Evolutionary conservation across 64 coral and sea anemone genomes (phyloP), one percentile per base, ranked within the genome.

Genomic region (Platygyra sinensis): DNA sequence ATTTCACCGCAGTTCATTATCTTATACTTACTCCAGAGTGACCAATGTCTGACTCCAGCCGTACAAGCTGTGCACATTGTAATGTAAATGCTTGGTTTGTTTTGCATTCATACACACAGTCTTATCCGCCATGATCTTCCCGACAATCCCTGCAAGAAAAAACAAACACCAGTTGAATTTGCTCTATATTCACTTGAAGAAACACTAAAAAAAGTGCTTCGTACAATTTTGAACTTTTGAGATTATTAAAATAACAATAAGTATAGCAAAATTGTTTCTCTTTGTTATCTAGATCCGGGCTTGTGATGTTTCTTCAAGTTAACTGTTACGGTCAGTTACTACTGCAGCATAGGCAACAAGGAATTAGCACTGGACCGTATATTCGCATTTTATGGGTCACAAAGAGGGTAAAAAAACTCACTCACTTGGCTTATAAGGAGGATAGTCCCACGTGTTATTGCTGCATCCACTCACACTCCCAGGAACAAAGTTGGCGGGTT

Each of bases 401-500:
- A 62, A 38, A 81, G 14, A 36, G 62, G 5, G 42, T 0, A 46
- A 5, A 28, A 12, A 64, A 12, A 16, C 90, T 72, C 30, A n/a
- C n/a, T n/a, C n/a, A 92, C 90, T 87, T 19, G 92, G 92, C 67
- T 88, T 88, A 72, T 93, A 93, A 12, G 85, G 92, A 52, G 92
- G 92, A 29, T 88, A 75, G 77, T 93, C 86, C 78, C 77, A 89
- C 10, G 74, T 93, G 49, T 82, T 91, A 13, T 95, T 91, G n/a
- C 82, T 83, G 33, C 93, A 95, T 19, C 93, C 93, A 61, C 52
- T 49, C n/a, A 90, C 82, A 33, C 62, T 87, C 87, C 93, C 93
- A 14, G 50, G 52, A 19, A 95, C 93, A 88, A 95, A 95, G 83
- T 95, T 95, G 50, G 93, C 88, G 11, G 93, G 93, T 36, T 95